A percentile compares a stretch with the other conserved stretches of the same genome.
Evolutionary conservation across 2,888 invertebrate species (phyloP).

Genomic region (Ecliptopera silaceata): DNA sequence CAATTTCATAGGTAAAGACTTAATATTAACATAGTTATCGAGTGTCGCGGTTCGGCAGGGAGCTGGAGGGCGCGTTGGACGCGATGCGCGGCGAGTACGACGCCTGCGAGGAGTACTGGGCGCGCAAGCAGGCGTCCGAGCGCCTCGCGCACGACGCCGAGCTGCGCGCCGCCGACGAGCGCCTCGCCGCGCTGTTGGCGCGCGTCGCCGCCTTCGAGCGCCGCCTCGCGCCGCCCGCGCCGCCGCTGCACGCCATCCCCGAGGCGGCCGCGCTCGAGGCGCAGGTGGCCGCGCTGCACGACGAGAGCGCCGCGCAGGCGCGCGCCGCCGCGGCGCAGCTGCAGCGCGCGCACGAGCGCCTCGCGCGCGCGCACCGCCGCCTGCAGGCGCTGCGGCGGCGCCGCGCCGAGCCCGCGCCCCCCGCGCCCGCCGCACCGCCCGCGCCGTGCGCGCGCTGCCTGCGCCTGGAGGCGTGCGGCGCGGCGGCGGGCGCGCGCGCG

Average conservation of each 20-base stretch:
- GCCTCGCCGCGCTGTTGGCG: conserved; percentile 87
- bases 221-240: conserved; percentile 77
- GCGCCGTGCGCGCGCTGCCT: conserved; percentile 26
- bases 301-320: conserved; percentile 70
- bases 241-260: conserved; percentile 87
- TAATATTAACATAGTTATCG: too few relatives aligned
- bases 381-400: conserved; percentile 84
- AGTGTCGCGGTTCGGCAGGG: conserved; percentile 67
- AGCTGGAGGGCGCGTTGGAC: conserved; percentile 89
- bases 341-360: conserved; percentile 87
- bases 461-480: conserved; percentile 54
- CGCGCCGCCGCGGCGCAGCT: conserved; percentile 71
- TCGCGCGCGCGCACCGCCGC: conserved; percentile 88
- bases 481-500: conserved; percentile 80
- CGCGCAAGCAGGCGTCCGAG: conserved; percentile 89
- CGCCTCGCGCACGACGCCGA: conserved; percentile 88
- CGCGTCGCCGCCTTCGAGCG: conserved; percentile 93
- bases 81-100: conserved; percentile 90
- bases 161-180: conserved; percentile 89
- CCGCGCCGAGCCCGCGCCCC: conserved; percentile 45
- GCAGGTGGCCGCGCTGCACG: conserved; percentile 68
- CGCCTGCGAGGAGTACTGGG: conserved; percentile 94
- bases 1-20: too few relatives aligned
- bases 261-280: conserved; percentile 77
- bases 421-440: conserved; percentile 21